Evolutionary conservation across 2,888 invertebrate species (phyloP), one percentile per base, ranked within the genome.

Genomic region (Leucania comma): DNA sequence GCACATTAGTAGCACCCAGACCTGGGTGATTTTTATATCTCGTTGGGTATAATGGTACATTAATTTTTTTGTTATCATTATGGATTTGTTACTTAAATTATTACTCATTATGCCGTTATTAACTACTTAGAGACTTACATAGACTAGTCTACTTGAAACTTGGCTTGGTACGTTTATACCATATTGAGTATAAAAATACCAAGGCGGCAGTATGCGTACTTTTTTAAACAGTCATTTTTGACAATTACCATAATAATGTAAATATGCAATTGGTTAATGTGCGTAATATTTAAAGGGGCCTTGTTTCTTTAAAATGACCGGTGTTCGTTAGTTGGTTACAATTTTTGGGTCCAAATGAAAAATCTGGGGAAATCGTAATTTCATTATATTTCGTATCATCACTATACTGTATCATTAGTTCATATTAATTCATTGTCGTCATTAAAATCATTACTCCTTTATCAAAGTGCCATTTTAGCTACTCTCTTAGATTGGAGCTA

Each of bases 401-500:
- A 64, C 51, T 58, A 0, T n/a, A 29, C 35, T 62, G 17, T 61
- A 68, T 65, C 54, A 76, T 70, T 38, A 32, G 1, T 29, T 68
- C 62, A 48, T 58, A 29, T 59, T 58, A 32, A 42, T 58, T 57
- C 56, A 70, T 48, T 75, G 29, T 58, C 48, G 22, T 69, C 50
- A 75, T 68, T 61, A 20, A 35, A 48, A 61, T 73, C 72, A 81
- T 80, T 64, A 73, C 72, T 58, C 60, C 71, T 61, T 68, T 67
- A 53, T 75, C 72, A 74, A 68, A 65, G 78, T 80, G 74, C 75
- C 83, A 83, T 81, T 68, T 29, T 54, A 72, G 84, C 74, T 82
- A 88, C 92, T 93, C 93, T 81, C 90, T 84, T 85, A 91, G 83
- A 92, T 94, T 94, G 93, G 91, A 86, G 62, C 57, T 35, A 89